Percentiles rank a stretch among this genome's conserved stretches.
phyloP scores from a whole-genome alignment of 2,888 invertebrate genomes.

The Ceriagrion tenellum region DNA sequence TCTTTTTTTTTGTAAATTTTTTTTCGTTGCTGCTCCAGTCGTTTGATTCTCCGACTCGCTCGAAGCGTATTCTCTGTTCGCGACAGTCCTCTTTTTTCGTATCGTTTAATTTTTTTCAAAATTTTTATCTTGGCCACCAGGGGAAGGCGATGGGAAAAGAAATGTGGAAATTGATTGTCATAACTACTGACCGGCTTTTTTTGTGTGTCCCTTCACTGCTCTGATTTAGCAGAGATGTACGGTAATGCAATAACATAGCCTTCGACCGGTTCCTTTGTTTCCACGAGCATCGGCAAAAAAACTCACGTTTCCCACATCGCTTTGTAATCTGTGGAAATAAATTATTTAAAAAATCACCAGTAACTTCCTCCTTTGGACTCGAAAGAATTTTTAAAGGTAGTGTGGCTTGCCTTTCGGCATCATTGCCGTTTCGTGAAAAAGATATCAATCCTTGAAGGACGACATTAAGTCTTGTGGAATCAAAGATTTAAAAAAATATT shows the following conservation, averaged over 20 bases:
- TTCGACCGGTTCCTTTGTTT: neutral
- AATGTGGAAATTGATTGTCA: neutral
- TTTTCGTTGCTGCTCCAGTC: neutral
- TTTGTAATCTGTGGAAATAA: too few species aligned
- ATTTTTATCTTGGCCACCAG: neutral
- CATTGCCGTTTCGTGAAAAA: too few species aligned
- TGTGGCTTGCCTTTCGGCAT: too few species aligned
- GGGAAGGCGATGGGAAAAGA: neutral
- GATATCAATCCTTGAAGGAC: too few species aligned
- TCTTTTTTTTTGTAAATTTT: neutral
- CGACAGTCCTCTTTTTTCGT: neutral
- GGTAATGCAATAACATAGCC: neutral
- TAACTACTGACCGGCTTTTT: neutral
- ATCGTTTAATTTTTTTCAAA: neutral
- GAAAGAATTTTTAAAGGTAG: too few species aligned
- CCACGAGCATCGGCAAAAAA: neutral
- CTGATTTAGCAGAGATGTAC: neutral
- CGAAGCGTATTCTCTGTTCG: neutral
- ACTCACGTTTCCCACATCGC: neutral
- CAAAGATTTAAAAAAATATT: too few species aligned
- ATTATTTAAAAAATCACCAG: too few species aligned
- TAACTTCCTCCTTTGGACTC: too few species aligned
- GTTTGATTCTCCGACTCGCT: slow-evolving; percentile 19
- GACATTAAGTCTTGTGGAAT: too few species aligned
- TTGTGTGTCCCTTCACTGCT: neutral